A percentile compares a stretch with the other conserved stretches of the same genome.
Conservation (phyloP, 2,888 invertebrate species). For the Drosophila infuscata region DNA sequence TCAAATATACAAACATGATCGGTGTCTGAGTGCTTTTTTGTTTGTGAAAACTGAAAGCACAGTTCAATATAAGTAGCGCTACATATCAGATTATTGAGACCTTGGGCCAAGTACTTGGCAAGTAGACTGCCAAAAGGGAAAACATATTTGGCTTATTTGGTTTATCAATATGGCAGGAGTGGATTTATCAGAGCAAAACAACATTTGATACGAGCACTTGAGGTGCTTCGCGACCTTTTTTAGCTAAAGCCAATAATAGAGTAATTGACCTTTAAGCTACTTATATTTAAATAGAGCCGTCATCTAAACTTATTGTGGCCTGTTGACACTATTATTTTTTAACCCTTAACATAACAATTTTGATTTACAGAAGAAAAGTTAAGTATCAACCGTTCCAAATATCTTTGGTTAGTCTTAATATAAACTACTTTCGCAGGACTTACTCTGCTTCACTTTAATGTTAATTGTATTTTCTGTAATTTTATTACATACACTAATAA, state of each 20-base stretch:
- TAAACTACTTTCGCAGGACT: background rate
- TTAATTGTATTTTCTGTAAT: background rate
- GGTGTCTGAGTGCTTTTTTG: conserved; percentile 52
- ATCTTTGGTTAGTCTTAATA: background rate
- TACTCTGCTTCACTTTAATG: background rate
- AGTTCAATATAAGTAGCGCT: background rate
- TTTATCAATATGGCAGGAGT: conserved; percentile 9
- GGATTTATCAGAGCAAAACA: conserved; percentile 35
- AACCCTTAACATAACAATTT: background rate
- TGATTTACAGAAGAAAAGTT: too few relatives aligned
- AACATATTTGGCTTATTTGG: conserved; percentile 17
- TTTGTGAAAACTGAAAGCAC: conserved; percentile 17
- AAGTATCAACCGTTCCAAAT: background rate
- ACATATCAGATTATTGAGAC: conserved; percentile 29
- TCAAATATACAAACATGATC: conserved; percentile 30
- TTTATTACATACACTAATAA: background rate
- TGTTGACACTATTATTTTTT: background rate
- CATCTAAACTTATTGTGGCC: background rate
- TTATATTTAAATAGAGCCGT: background rate
- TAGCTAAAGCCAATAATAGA: background rate
- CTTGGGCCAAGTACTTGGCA: background rate
- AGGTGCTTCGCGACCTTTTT: background rate
- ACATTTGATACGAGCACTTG: conserved; percentile 9
- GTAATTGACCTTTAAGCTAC: background rate
- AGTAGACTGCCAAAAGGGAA: conserved; percentile 13